Base-by-base conservation (phyloP, 1,140 invertebrate species). In the Macrotrachela quadricornifera region DNA sequence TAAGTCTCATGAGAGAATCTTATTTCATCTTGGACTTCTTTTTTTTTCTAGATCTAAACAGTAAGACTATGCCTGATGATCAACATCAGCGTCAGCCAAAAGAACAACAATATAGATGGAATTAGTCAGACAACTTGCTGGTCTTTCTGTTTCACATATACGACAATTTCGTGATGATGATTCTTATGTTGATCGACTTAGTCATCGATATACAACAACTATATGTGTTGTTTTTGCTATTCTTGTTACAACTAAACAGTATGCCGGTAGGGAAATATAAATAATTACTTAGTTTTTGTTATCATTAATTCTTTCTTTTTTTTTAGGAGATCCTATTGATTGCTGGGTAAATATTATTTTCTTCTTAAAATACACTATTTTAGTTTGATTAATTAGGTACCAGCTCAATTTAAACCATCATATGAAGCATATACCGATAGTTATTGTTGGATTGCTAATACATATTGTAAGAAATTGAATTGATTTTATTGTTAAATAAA, bases 241-340 rank as follows among this genome's bases (percentile, higher is more conserved):
- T n/a, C 63, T 76, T 9, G 71, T 75, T 21, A 72, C 72, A 36
- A 71, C 70, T 17, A 61, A 65, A 15, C 73, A 75, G 59, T 75
- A 73, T 60, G 69, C 75, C 37, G 74, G 74, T 6, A 68, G 73
- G 70, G 72, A 71, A n/a, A n/a, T n/a, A 12, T 40, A 41, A 43
- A 50, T 43, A 18, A n/a, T n/a, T n/a, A n/a, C n/a, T n/a, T n/a
- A n/a, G n/a, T n/a, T n/a, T n/a, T n/a, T n/a, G n/a, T n/a, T n/a
- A n/a, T n/a, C n/a, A n/a, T n/a, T n/a, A n/a, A n/a, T n/a, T n/a
- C n/a, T n/a, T n/a, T n/a, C n/a, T 30, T 8, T 30, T 8, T 30
- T 30, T 4, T 30, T 30, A 30, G 21, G 21, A 30, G 21, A 30
- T 30, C 21, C 21, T 4, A 30, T 30, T 30, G 21, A 30, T 8